These are phyloP conservation scores for Cantharis nigra DNA, from an alignment of 2,888 invertebrate species.

Conservation along the genomic window DNA sequence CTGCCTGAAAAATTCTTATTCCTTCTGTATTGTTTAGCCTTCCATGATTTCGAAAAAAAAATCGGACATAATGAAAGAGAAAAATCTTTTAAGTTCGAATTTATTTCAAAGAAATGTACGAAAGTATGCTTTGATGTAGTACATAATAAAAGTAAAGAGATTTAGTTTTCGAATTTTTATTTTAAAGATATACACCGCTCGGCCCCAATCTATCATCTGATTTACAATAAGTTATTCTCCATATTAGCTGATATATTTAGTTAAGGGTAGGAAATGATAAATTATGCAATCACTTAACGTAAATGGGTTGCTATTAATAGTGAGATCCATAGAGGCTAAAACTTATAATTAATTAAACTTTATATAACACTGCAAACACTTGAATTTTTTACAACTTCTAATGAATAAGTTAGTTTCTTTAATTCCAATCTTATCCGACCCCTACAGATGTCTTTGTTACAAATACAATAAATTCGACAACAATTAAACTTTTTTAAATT, in stretches of 20 bases:
- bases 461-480: not conserved
- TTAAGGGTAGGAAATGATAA: conserved; percentile 6
- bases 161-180: not conserved
- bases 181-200: not conserved
- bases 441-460: too few species aligned
- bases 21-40: not conserved
- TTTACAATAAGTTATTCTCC: not conserved
- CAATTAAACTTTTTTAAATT: not conserved
- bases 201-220: not conserved
- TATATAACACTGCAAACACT: not conserved
- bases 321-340: not conserved
- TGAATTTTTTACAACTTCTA: not conserved
- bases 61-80: not conserved
- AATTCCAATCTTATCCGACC: not conserved
- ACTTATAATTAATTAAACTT: not conserved
- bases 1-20: not conserved
- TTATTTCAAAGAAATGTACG: not conserved
- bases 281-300: conserved; percentile 15
- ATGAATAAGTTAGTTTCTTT: not conserved
- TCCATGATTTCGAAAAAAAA: not conserved
- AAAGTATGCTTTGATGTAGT: not conserved
- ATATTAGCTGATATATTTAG: not conserved
- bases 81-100: not conserved
- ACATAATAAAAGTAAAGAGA: not conserved
- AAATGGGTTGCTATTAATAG: conserved; percentile 19